Evolutionary conservation across 2,113 vertebrate species (phyloP), one percentile per base, ranked within the genome.

Genomic region (Morphnarchus princeps): DNA sequence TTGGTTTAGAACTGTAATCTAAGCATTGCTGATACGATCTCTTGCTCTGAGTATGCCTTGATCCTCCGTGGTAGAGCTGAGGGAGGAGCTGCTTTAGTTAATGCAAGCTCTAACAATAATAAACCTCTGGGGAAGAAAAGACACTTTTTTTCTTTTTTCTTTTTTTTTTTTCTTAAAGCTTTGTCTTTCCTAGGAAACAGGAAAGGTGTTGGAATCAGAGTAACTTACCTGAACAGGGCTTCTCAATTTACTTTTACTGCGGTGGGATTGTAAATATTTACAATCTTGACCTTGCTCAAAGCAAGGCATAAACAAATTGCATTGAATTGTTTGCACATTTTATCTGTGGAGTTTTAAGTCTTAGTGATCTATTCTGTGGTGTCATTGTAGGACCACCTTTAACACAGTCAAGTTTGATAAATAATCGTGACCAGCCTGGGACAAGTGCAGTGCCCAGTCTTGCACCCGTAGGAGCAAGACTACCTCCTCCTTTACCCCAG

Each of bases 371-470:
- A 83, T 81, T 92, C 79, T 98, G 16, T 98, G 93, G 96, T 98
- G 98, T 97, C 93, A 1, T 96, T 98, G 63, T 91, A 99, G 99
- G 99, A 94, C 99, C 99, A 93, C 99, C 99, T 92, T 95, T 99
- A 92, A 99, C 99, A 36, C 98, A 99, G 96, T 98, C 98, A 90
- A 98, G 98, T 98, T 92, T 99, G 96, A 98, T 99, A 73, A 99
- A 98, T 82, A 98, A 97, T 26, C 98, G 99, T 95, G 99, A 99
- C 67, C 99, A 99, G 97, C 98, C 99, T 42, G 98, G 99, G 94
- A 98, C 98, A 49, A 99, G 98, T 43, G 96, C 99, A 36, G 98
- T 99, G 95, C 99, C 99, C 98, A 98, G 98, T 61, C 98, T 99
- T 55, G 98, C 99, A 91, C 99, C 99, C 13, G 98, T 99, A 77